Conservation (phyloP, 2,888 invertebrate species). For the Drosophila subsilvestris region DNA sequence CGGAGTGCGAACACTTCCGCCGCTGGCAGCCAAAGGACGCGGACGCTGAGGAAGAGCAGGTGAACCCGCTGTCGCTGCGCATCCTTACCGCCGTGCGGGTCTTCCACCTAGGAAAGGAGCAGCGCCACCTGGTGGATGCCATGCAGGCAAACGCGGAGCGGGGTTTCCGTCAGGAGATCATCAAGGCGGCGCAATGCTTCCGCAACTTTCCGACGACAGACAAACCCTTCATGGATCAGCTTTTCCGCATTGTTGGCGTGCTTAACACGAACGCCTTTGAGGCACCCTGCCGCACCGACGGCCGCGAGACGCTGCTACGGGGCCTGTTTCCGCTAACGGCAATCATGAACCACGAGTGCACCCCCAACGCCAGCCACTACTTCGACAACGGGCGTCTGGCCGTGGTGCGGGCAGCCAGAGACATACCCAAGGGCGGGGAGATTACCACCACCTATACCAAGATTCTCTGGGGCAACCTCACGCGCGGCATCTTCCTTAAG, state of each 20-base stretch:
- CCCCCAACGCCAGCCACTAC: slow-evolving; percentile 89
- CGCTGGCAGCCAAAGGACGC: slow-evolving; percentile 86
- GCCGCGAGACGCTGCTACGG: slow-evolving; percentile 85
- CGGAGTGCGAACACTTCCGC: slow-evolving; percentile 88
- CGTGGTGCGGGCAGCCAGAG: slow-evolving; percentile 86
- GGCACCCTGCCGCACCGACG: slow-evolving; percentile 78
- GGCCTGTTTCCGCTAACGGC: slow-evolving; percentile 89
- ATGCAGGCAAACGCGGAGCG: slow-evolving; percentile 83
- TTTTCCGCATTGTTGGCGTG: slow-evolving; percentile 82
- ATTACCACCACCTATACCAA: slow-evolving; percentile 90
- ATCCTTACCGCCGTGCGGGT: slow-evolving; percentile 82
- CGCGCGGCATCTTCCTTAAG: slow-evolving; percentile 87
- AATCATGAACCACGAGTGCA: slow-evolving; percentile 90
- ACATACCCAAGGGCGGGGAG: slow-evolving; percentile 88
- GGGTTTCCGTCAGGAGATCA: slow-evolving; percentile 82
- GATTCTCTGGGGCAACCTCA: slow-evolving; percentile 89
- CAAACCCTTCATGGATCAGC: slow-evolving; percentile 77
- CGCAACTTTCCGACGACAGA: slow-evolving; percentile 83
- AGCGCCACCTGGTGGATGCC: slow-evolving; percentile 80
- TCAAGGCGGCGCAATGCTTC: slow-evolving; percentile 81
- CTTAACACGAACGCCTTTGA: slow-evolving; percentile 84
- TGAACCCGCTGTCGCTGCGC: slow-evolving; percentile 79
- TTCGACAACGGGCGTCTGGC: slow-evolving; percentile 87
- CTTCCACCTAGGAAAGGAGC: slow-evolving; percentile 78
- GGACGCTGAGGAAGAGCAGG: slow-evolving; percentile 42